Evolutionary conservation across 2,888 invertebrate species (phyloP).

Genomic region (Cheilosia vernalis): DNA sequence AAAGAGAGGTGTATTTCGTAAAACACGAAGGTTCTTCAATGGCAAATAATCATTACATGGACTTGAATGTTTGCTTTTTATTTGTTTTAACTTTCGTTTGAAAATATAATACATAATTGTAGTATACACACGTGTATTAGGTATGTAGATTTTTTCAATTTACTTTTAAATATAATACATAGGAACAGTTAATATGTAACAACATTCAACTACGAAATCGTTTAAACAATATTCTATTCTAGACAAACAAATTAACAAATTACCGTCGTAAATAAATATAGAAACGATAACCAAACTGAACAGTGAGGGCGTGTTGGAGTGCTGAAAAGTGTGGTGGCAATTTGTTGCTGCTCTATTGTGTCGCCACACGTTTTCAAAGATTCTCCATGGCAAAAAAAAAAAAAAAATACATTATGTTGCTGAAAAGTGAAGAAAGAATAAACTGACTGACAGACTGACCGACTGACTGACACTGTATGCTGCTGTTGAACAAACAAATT

Average conservation of each 20-base stretch:
- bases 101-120: conserved; percentile 37
- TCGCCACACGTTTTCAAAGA: not conserved
- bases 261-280: conserved; percentile 14
- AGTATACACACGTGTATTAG: conserved; percentile 53
- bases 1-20: conserved; percentile 30
- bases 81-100: conserved; percentile 6
- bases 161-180: conserved; percentile 32
- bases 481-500: conserved; percentile 63
- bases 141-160: conserved; percentile 50
- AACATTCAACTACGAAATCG: conserved; percentile 42
- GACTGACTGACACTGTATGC: conserved; percentile 70
- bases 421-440: conserved; percentile 30
- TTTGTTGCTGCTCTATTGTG: conserved; percentile 58
- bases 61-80: conserved; percentile 35
- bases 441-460: conserved; percentile 12
- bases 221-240: conserved; percentile 49
- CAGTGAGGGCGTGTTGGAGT: conserved; percentile 12
- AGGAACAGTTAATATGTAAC: conserved; percentile 51
- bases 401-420: conserved; percentile 35
- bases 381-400: not conserved
- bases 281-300: conserved; percentile 8
- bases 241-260: conserved; percentile 50
- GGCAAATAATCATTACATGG: conserved; percentile 41
- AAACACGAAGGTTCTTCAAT: conserved; percentile 27
- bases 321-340: conserved; percentile 16